Evolutionary conservation across 2,888 invertebrate genomes (phyloP), one percentile per base, ranked within the genome.

Genomic region (Ryuthela nishihirai): DNA sequence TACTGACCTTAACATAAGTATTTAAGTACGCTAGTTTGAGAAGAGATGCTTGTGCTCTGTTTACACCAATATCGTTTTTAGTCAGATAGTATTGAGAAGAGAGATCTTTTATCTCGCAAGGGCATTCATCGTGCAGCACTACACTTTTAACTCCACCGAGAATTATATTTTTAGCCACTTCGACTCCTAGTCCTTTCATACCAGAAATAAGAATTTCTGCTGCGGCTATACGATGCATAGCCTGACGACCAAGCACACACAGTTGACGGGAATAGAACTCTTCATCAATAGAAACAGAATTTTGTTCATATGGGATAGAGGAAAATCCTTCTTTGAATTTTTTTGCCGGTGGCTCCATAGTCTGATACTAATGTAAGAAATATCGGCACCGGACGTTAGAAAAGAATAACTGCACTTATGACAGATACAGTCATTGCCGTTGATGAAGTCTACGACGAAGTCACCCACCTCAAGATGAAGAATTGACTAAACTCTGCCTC

Each of bases 121-220:
- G 75, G 64, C 80, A 80, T 66, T 84, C 83, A 77, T 97, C 97
- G 76, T 95, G 97, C 69, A 99, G 79, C 53, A 95, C 95, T 68
- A 99, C 95, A 46, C 94, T 92, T 76, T 95, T 94, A 54, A 99
- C 97, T 68, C 99, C 99, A 70, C 91, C 92, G 67, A 99, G 84
- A 70, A 98, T 93, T 69, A 99, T 88, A 78, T 99, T 99, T 79
- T 99, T 99, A 9, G 98, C 97, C 59, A 97, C 81, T 80, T 99
- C 99, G 26, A 99, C 88, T 45, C 99, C 99, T 46, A 99, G 83
- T 46, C 97, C 95, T 49, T 89, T 89, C 68, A 99, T 80, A 15
- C 99, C 99, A 10, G 90, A 93, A 69, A 99, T 84, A 62, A 99
- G 83, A 54, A 99, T 90, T 72, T 93, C 92, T 50, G 97, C 91